Percentiles rank a stretch among this genome's conserved stretches.
These are phyloP conservation scores for Chauna torquata DNA, from an alignment of 2,113 vertebrate genomes.

Conservation along the genomic window DNA sequence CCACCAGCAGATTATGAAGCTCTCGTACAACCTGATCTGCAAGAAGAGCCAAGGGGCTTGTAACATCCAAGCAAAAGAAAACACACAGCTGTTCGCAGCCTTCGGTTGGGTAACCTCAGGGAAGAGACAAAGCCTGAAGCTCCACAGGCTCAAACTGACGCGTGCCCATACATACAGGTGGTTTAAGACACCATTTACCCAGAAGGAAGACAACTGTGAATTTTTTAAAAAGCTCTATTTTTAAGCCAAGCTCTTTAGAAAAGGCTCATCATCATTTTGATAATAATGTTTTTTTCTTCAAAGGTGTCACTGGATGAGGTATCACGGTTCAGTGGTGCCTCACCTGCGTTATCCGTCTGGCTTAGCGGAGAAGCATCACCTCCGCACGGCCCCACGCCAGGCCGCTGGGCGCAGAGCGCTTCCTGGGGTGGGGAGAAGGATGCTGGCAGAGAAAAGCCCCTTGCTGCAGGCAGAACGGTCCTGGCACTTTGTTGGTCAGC, in stretches of 20 bases:
- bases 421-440: not conserved
- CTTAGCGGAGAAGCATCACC: not conserved
- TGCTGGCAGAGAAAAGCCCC: not conserved
- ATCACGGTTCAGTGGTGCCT: not conserved
- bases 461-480: not conserved
- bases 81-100: not conserved
- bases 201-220: not conserved
- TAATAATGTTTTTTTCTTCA: not conserved
- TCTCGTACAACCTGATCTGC: not conserved
- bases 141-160: not conserved
- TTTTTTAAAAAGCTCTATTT: not conserved
- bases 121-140: not conserved
- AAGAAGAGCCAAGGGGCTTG: not conserved
- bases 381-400: not conserved
- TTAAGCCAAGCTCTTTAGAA: not conserved
- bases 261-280: not conserved
- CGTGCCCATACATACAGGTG: no score
- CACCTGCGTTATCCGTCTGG: not conserved
- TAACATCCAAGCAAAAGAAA: not conserved
- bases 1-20: not conserved
- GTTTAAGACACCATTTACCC: not conserved
- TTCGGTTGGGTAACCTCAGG: not conserved
- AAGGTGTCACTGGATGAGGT: not conserved
- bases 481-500: not conserved
- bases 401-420: not conserved